These are phyloP conservation scores for Phoenicopterus ruber DNA, from an alignment of 2,113 vertebrate genomes.

Conservation along the genomic window DNA sequence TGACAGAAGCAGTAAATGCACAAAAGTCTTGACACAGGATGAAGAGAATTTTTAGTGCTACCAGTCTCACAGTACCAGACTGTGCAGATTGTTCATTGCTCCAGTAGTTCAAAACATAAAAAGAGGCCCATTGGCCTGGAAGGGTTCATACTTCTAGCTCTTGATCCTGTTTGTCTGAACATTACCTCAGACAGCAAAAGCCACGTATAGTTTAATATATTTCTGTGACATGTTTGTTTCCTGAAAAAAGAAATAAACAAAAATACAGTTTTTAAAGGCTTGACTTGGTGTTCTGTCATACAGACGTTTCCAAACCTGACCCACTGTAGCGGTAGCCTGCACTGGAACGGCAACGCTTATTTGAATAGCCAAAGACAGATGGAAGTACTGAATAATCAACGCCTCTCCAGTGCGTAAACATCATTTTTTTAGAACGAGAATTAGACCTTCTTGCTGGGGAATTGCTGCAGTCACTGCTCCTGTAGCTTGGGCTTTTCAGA, in stretches of 20 bases:
- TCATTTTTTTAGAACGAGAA: conserved; percentile 77
- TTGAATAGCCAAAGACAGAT: conserved; percentile 74
- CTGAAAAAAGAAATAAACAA: conserved; percentile 42
- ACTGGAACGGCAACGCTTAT: conserved; percentile 56
- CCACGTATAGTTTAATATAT: neutral
- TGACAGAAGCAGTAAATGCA: conserved; percentile 45
- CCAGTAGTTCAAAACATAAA: conserved; percentile 52
- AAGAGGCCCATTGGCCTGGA: conserved; percentile 26
- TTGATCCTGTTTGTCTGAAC: conserved; percentile 57
- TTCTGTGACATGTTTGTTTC: conserved; percentile 30
- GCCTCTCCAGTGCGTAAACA: conserved; percentile 78
- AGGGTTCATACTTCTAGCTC: conserved; percentile 38
- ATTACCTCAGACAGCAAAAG: conserved; percentile 51
- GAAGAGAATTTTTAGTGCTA: conserved; percentile 52
- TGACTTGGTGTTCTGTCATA: conserved; percentile 75
- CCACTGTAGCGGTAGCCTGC: conserved; percentile 51
- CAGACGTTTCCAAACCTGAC: conserved; percentile 80
- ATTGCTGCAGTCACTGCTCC: conserved; percentile 70
- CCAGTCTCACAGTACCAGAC: conserved; percentile 72
- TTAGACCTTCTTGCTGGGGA: conserved; percentile 76
- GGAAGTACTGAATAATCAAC: conserved; percentile 78
- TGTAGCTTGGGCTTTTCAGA: conserved; percentile 73
- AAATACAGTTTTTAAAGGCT: conserved; percentile 68
- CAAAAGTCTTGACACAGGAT: conserved; percentile 36
- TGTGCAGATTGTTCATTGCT: conserved; percentile 65